Evolutionary conservation across 2,888 invertebrate genomes (phyloP), one percentile per base, ranked within the genome.

Genomic region (Aphidoletes aphidimyza): DNA sequence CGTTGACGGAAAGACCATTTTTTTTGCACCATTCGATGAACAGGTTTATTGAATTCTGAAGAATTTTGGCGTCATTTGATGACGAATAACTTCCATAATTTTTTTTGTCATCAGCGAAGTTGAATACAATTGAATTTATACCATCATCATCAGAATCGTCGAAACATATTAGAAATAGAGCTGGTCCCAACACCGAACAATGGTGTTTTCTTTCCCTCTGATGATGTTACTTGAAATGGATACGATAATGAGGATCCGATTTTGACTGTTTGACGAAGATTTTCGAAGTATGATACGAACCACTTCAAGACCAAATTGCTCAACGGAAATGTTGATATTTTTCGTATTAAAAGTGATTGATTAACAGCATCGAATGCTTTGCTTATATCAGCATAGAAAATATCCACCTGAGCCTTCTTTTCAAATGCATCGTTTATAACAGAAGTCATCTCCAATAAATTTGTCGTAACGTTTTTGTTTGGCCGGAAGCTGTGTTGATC

Each of bases 61-160:
- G 19, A 11, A 1, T 45, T 1, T 0, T 0, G 8, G 47, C 17
- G 30, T 83, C 83, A 83, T 22, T 11, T 30, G 14, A 5, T 2
- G 9, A 9, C 6, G 26, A 9, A 83, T 47, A 26, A 47, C 17
- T 5, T 45, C 26, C 17, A 47, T 30, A 3, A 83, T 22, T 47
- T 83, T n/a, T 83, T 19, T 83, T 83, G 14, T 83, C 83, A 26
- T 83, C 83, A 3, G 83, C 83, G 19, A 83, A 83, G 19, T 45
- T 83, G 22, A 45, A 47, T n/a, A 26, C 6, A 30, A 81, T 5
- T 34, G n/a, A 36, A 5, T n/a, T 14, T 0, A 6, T 6, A 3
- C 30, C 8, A 2, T 17, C 0, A 8, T n/a, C 17, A 26, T 83
- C 39, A 0, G 83, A 83, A 42, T 83, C 83, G 39, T 83, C 37